Evolutionary conservation across 2,797 vertebrate genomes (phyloP), one percentile per base, ranked within the genome.

Genomic region (Tragelaphus oryx): DNA sequence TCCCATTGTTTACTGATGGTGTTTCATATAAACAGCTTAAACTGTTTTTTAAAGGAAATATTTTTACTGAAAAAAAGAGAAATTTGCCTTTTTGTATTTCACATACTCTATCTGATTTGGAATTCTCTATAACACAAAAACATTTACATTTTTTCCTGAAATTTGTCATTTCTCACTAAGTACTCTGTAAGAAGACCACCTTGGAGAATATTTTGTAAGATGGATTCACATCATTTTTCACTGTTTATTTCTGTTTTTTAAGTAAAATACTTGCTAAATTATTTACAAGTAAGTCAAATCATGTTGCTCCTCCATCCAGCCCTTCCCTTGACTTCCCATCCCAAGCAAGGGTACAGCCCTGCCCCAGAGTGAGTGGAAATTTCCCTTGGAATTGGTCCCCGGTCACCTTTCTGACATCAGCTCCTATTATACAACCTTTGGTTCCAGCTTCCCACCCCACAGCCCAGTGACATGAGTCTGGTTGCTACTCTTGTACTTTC

Each of bases 141-240:
- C 37, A 95, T 62, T 52, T 60, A 52, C 9, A 2, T 3, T 17
- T 68, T 54, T 79, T 92, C 68, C 48, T 93, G 16, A 71, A 89
- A 83, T 30, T 46, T 75, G 89, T 92, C 57, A 46, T 81, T 95
- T 82, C 1, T 89, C 48, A 41, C 26, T 14, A 88, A 89, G 28
- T 30, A 33, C 17, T 44, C 30, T n/a, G 18, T 46, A 48, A 81
- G 30, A 86, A 76, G 8, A 5, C 10, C 71, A 20, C 6, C 1
- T 33, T n/a, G 57, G 10, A 74, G 26, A 75, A 94, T 65, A 57
- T 20, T 37, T 68, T 86, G 0, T 37, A 62, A 89, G 24, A 13
- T 4, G 26, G 13, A 92, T 59, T 92, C 71, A 44, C 6, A 80
- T 92, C 4, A 57, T 11, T 71, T 37, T 76, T 79, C 14, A 68